phyloP scores from a whole-genome alignment of 2,888 invertebrate genomes.

The Polydesmus complanatus region DNA sequence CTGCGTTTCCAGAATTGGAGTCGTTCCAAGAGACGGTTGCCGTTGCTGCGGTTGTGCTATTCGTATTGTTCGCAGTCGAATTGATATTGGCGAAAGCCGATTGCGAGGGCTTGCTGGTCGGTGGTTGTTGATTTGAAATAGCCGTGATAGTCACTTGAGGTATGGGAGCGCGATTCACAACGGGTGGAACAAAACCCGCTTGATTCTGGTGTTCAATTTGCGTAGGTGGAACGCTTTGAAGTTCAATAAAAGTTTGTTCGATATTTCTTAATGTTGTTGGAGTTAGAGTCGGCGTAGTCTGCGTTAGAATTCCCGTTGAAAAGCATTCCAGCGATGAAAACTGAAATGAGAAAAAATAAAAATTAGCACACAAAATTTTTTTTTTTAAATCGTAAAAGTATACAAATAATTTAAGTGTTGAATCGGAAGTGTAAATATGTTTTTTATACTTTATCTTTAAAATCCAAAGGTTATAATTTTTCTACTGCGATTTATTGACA shows the following conservation, averaged over 20 bases:
- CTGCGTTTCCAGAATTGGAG: not conserved
- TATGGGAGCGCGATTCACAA: conserved; percentile 23
- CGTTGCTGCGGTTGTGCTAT: not conserved
- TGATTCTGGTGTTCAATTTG: conserved; percentile 51
- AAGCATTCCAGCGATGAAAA: conserved; percentile 70
- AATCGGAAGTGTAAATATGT: too few species aligned
- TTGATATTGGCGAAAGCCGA: not conserved
- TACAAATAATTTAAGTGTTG: too few species aligned
- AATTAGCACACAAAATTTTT: too few species aligned
- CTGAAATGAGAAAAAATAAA: conserved; percentile 40
- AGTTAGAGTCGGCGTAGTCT: conserved; percentile 85
- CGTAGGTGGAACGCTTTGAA: conserved; percentile 50
- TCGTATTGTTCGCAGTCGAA: not conserved
- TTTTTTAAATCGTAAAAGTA: too few species aligned
- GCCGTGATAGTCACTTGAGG: not conserved
- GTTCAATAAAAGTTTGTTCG: conserved; percentile 80
- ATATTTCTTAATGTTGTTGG: conserved; percentile 82
- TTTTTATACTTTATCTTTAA: too few species aligned
- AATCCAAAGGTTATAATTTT: too few species aligned
- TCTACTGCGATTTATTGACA: too few species aligned
- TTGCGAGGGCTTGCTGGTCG: not conserved
- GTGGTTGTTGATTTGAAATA: not conserved
- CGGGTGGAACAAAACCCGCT: conserved; percentile 84
- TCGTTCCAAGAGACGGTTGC: too few species aligned
- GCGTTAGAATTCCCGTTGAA: conserved; percentile 77